Evolutionary conservation across 1,140 invertebrate genomes (phyloP).

Genomic region (Odontomachus brunneus): DNA sequence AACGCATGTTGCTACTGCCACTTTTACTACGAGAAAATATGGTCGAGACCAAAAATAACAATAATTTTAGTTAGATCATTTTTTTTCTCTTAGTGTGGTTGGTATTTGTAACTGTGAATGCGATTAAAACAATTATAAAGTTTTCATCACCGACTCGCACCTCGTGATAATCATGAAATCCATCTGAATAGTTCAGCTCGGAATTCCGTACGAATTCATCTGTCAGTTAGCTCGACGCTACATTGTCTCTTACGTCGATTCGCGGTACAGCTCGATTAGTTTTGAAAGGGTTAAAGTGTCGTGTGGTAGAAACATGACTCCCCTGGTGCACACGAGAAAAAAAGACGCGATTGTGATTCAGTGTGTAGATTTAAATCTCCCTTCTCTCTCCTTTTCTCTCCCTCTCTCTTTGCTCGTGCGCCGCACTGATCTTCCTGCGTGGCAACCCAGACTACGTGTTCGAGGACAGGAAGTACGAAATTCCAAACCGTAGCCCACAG

Average conservation of each 20-base stretch:
- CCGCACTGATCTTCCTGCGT: slow-evolving; percentile 15
- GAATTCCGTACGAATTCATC: background rate
- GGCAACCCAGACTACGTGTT: slow-evolving; percentile 56
- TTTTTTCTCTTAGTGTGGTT: too few relatives aligned
- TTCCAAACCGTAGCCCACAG: slow-evolving; percentile 74
- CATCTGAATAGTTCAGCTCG: too few relatives aligned
- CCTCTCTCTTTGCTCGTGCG: slow-evolving; percentile 7
- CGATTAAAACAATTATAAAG: too few relatives aligned
- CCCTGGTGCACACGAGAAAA: background rate
- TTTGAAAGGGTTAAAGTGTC: background rate
- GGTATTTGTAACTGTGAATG: too few relatives aligned
- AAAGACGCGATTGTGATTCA: background rate
- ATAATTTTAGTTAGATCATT: too few relatives aligned
- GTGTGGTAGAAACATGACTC: background rate
- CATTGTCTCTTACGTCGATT: background rate
- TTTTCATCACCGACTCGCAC: too few relatives aligned
- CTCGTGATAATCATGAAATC: too few relatives aligned
- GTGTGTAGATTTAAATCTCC: background rate
- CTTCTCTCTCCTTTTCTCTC: background rate
- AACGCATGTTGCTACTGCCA: too few relatives aligned
- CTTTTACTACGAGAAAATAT: too few relatives aligned
- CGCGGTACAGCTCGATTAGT: background rate
- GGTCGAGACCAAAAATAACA: too few relatives aligned
- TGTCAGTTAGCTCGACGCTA: background rate
- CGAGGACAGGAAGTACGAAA: slow-evolving; percentile 77